Evolutionary conservation across 2,113 vertebrate genomes (phyloP), one percentile per base, ranked within the genome.

Genomic region (Telmatochromis brachygnathus): DNA sequence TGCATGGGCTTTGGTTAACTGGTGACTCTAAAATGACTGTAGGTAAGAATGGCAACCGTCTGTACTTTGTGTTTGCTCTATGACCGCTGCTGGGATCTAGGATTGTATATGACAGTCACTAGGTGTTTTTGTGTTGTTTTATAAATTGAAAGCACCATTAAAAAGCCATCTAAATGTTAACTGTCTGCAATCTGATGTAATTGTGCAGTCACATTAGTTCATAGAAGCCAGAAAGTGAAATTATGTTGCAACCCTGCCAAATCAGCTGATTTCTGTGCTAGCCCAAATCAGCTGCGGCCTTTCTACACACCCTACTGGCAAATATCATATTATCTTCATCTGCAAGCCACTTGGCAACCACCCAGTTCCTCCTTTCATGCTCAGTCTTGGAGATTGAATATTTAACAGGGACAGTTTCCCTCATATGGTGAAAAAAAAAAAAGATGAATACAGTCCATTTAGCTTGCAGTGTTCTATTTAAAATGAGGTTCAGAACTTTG

Each of bases 181-280:
- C 33, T 65, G 30, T 37, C 58, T 62, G 15, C 12, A 70, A 70
- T 42, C 37, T 45, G 65, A 45, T 45, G 3, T 45, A 73, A 73
- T 15, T 45, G 0, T 45, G 39, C 0, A 0, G 35, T 26, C 21
- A 45, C 68, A 45, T 73, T 73, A 23, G 37, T 62, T 73, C 21
- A 15, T 0, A 42, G 0, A 70, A 23, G 8, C 65, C 21, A 15
- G 30, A 45, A 73, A 73, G 37, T 15, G 65, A 26, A 73, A 12
- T 13, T 6, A 39, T 42, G 35, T 21, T 42, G n/a, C n/a, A 23
- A 42, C 7, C 12, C 65, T 70, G 65, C n/a, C 35, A 42, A 42
- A 75, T 47, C 68, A 14, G 23, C 55, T 58, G 21, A 73, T 45
- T 26, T 45, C 68, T 17, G 21, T 17, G 68, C 68, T 26, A 47